Evolutionary conservation across 1,140 invertebrate species (phyloP), one percentile per base, ranked within the genome.

Genomic region (Drosophila parvula): DNA sequence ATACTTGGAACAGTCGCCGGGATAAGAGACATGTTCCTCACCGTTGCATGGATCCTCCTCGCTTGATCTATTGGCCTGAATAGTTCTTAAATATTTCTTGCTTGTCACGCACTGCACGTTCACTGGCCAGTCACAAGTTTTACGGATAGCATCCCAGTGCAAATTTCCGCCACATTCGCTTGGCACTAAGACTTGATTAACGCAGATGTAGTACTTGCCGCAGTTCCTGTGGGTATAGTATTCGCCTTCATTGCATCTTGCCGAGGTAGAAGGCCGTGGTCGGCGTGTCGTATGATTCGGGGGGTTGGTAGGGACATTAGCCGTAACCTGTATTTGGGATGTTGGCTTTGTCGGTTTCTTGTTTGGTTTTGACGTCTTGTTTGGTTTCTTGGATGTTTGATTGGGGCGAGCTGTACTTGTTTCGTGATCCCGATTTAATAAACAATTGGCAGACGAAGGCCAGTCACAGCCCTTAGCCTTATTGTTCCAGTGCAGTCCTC

Each of bases 401-500:
- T 27, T 65, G 9, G 34, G 69, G 44, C 14, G 27, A 38, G 12
- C 48, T 59, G 38, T 89, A 5, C 84, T 74, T 3, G 81, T 64
- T n/a, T 71, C 34, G 5, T 40, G 58, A 11, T 69, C 38, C 3
- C 8, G 44, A 8, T 60, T 69, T 0, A 65, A 56, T 3, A 68
- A 92, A 83, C 96, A 97, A 78, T 95, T 95, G 1, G 95, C 96
- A 12, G 93, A 93, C 16, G 92, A 92, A 3, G 96, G 96, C 96
- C 96, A 97, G 83, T 98, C 96, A 75, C 96, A 97, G 28, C 79
- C 70, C 45, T 91, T 92, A 1, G 68, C 70, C 7, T 80, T 55
- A 45, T 69, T 81, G 78, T 97, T 96, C 96, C 96, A 98, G 81
- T 97, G 96, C n/a, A 97, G 90, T 36, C 96, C 96, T 1, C 95